Evolutionary conservation across 2,797 vertebrate species (phyloP).

Genomic region (Catharus ustulatus): DNA sequence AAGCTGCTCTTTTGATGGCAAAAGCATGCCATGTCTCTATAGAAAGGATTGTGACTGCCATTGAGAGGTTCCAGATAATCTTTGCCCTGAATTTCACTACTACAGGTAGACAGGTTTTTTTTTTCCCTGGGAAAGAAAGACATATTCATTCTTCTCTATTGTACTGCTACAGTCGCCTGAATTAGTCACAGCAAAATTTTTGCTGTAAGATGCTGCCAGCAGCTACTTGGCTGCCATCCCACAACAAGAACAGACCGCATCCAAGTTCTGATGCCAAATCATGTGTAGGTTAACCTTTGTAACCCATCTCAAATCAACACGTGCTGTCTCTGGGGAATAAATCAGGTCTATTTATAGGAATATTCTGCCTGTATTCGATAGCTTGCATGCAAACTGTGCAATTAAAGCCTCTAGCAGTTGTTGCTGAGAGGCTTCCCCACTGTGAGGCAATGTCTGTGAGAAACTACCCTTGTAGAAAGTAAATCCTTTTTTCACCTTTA

Average conservation of each 20-base stretch:
- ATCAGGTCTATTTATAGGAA: constrained; percentile 37
- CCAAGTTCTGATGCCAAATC: constrained; percentile 28
- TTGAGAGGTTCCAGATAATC: background rate
- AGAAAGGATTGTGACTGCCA: background rate
- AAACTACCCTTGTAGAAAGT: background rate
- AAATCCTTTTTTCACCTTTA: background rate
- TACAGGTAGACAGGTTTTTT: background rate
- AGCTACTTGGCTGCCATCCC: constrained; percentile 35
- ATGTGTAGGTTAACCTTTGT: constrained; percentile 48
- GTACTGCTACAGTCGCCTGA: constrained; percentile 3
- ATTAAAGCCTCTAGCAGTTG: constrained; percentile 24
- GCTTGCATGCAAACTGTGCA: constrained; percentile 13
- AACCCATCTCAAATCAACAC: constrained; percentile 15
- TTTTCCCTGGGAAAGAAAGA: background rate
- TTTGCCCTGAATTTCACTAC: background rate
- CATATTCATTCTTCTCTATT: background rate
- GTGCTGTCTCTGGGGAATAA: background rate
- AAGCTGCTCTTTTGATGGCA: background rate
- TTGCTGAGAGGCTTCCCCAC: constrained; percentile 3
- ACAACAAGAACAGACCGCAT: background rate
- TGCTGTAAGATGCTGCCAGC: constrained; percentile 32
- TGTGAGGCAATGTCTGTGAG: constrained; percentile 25
- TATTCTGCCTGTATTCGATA: background rate
- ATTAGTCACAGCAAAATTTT: constrained; percentile 9
- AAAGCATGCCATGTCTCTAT: background rate